Conservation (phyloP, 2,888 invertebrate genomes). For the Drosophila paranaensis region DNA sequence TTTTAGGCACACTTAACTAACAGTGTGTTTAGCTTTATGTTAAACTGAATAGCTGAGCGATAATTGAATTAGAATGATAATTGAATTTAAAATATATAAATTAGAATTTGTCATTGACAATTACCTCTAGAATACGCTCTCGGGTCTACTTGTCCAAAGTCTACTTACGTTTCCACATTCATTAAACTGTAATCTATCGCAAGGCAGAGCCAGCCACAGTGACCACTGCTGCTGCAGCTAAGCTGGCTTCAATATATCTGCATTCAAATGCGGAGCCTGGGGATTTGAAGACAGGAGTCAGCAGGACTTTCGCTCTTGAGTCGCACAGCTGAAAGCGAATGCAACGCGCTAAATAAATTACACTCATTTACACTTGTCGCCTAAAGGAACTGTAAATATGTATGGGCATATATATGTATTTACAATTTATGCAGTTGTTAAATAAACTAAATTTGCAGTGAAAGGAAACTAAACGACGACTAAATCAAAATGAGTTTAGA, state of each 20-base stretch:
- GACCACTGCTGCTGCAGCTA: conserved; percentile 8
- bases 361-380: conserved; percentile 72
- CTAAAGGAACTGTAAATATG: conserved; percentile 14
- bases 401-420: conserved; percentile 15
- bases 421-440: conserved; percentile 20
- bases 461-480: conserved; percentile 64
- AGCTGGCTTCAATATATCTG: conserved; percentile 32
- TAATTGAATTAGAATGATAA: too few species aligned
- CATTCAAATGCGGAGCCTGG: conserved; percentile 22
- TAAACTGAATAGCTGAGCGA: too few species aligned
- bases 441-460: conserved; percentile 49
- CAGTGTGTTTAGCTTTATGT: too few species aligned
- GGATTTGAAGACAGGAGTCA: background rate
- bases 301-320: conserved; percentile 18
- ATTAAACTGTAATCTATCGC: background rate
- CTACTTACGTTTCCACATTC: background rate
- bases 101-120: too few species aligned
- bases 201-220: background rate
- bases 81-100: too few species aligned
- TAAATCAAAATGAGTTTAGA: conserved; percentile 71
- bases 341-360: conserved; percentile 61
- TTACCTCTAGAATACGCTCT: background rate
- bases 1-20: too few species aligned
- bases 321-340: conserved; percentile 31
- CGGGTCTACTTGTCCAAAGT: background rate